Base-by-base conservation (phyloP, 2,797 vertebrate species). In the Ctenochaetus hawaiiensis region DNA sequence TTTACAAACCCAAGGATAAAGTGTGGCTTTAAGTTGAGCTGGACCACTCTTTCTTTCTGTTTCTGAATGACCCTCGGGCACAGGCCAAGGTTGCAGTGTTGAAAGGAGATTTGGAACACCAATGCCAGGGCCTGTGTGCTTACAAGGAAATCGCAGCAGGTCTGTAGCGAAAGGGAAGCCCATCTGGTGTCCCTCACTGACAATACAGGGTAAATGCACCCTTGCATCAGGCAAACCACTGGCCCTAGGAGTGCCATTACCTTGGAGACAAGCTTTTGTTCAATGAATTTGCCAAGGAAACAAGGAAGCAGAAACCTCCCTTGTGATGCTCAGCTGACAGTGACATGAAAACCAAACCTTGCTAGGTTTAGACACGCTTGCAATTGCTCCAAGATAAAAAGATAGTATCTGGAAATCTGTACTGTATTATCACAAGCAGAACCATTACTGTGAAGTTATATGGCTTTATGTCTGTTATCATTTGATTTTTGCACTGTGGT, bases 241-340 rank as follows among this genome's bases (percentile, higher is more conserved):
- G 56, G 61, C 56, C 80, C 83, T 69, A 65, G 76, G 80, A 89
- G 85, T 85, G 72, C 60, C 76, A 84, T 92, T 87, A 67, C 92
- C 91, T 73, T 85, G 88, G 92, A 85, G 87, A 93, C 90, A 60
- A 49, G 72, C 9, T 13, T 74, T 77, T 77, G 80, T 67, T 86
- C 74, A 78, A 23, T 20, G 58, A 67, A 53, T 67, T 67, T 78
- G 69, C 80, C 26, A 6, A 41, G 52, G 77, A 45, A 69, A 72
- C 47, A 14, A 67, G 64, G 74, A 70, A 69, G 78, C 57, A 62
- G 70, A 80, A 71, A 80, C 53, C 83, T 86, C 83, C 80, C 67
- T 20, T 6, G 79, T 82, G 87, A 88, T 1, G 52, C 65, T 79
- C 26, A 1, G 51, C 57, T 72, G 74, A 60, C 12, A 1, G 26